Evolutionary conservation across 2,113 vertebrate genomes (phyloP).

Genomic region (Neopipo cinnamomea): DNA sequence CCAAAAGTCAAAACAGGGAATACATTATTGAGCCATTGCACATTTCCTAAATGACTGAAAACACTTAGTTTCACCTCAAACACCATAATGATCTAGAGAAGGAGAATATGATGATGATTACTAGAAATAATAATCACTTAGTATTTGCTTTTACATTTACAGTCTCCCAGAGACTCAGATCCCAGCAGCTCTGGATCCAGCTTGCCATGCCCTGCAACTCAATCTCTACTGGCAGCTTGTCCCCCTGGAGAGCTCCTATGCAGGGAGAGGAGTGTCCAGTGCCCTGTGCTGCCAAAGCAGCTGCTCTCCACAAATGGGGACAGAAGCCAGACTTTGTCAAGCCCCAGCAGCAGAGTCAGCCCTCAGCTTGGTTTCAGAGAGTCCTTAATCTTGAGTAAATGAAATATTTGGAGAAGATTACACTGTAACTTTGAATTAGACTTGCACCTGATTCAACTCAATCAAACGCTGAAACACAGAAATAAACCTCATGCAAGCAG

Average conservation of each 20-base stretch:
- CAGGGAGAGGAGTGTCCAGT: accelerated
- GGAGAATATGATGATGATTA: background rate
- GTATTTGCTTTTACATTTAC: background rate
- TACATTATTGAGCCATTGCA: background rate
- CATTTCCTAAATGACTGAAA: background rate
- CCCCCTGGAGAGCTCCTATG: background rate
- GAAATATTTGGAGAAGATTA: background rate
- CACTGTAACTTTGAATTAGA: background rate
- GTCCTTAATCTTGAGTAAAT: background rate
- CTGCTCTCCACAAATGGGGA: background rate
- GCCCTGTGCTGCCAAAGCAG: background rate
- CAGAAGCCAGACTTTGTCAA: background rate
- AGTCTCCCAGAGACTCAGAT: background rate
- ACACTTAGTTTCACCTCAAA: constrained; percentile 6
- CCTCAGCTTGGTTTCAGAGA: background rate
- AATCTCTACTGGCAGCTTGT: background rate
- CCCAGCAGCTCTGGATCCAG: background rate
- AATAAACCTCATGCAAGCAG: background rate
- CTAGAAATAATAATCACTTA: background rate
- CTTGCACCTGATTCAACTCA: background rate
- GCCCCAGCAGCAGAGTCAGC: background rate
- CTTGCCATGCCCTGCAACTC: background rate
- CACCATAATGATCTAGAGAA: background rate
- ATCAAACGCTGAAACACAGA: accelerated
- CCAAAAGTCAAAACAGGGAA: constrained; percentile 31